Evolutionary conservation across 2,888 invertebrate species (phyloP).

Genomic region (Perithous albicinctus): DNA sequence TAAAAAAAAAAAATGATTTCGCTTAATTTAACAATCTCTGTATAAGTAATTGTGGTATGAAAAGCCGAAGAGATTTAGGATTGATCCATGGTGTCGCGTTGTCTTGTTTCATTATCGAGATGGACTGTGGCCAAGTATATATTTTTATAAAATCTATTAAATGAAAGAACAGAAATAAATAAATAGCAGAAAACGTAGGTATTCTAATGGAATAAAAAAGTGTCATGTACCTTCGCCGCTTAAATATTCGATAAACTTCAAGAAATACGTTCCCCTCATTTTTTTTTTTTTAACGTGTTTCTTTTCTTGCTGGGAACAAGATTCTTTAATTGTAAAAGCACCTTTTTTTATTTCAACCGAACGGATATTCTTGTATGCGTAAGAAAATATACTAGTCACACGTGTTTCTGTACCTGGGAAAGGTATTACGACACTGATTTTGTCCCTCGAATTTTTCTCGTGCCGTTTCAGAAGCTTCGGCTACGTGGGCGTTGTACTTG

Average conservation of each 20-base stretch:
- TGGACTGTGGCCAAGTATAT: slow-evolving; percentile 57
- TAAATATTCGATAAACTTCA: slow-evolving; percentile 48
- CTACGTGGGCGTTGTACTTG: slow-evolving; percentile 67
- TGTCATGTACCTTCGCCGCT: slow-evolving; percentile 64
- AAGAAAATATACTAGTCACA: slow-evolving; percentile 62
- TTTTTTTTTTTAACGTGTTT: not conserved
- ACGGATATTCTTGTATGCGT: slow-evolving; percentile 54
- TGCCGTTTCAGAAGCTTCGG: slow-evolving; percentile 12
- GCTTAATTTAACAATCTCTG: slow-evolving; percentile 36
- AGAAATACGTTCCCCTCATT: slow-evolving; percentile 19
- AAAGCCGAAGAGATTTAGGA: slow-evolving; percentile 61
- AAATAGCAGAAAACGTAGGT: slow-evolving; percentile 17
- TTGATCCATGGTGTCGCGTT: slow-evolving; percentile 53
- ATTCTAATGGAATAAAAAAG: slow-evolving; percentile 49
- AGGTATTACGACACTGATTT: slow-evolving; percentile 43
- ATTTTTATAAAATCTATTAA: slow-evolving; percentile 68
- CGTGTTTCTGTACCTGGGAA: slow-evolving; percentile 52
- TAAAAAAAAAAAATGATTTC: slow-evolving; percentile 31
- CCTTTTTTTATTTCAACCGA: slow-evolving; percentile 53
- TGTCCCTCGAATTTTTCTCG: slow-evolving; percentile 33
- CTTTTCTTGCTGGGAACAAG: not conserved
- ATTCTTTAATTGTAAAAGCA: slow-evolving; percentile 24
- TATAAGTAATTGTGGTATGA: slow-evolving; percentile 42
- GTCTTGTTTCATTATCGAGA: slow-evolving; percentile 56
- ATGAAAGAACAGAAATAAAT: slow-evolving; percentile 41